Conservation (phyloP, 2,113 vertebrate species). For the Cranoglanis bouderius region DNA sequence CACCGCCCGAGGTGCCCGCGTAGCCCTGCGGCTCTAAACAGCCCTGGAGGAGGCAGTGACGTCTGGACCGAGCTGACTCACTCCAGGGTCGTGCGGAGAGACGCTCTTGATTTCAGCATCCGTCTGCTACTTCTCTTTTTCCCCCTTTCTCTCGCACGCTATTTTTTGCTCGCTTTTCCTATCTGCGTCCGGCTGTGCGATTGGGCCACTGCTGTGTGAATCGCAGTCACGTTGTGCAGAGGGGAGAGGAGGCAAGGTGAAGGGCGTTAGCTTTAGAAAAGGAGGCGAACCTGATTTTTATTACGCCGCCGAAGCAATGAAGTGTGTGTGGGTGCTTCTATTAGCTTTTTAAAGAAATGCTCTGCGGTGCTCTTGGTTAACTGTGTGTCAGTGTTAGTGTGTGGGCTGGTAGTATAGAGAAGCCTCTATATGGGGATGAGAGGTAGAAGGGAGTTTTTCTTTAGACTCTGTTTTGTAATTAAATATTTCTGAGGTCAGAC, state of each 20-base stretch:
- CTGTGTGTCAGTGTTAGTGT: constrained; percentile 15
- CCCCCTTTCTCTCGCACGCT: neutral
- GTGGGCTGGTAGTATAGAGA: constrained; percentile 8
- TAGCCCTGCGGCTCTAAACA: constrained; percentile 32
- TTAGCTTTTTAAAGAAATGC: constrained; percentile 16
- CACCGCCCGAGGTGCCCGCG: constrained; percentile 4
- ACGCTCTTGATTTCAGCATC: constrained; percentile 47
- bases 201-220: constrained; percentile 8
- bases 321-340: constrained; percentile 11
- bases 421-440: constrained; percentile 1
- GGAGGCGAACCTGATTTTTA: constrained; percentile 1
- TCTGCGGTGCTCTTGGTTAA: neutral
- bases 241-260: constrained; percentile 26
- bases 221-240: constrained; percentile 21
- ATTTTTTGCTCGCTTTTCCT: constrained; percentile 10
- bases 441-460: constrained; percentile 8
- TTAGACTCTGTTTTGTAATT: neutral
- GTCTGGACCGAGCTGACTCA: constrained; percentile 50
- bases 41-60: constrained; percentile 50
- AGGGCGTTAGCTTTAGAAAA: constrained; percentile 7
- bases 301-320: neutral
- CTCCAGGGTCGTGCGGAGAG: constrained; percentile 7
- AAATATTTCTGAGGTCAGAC: constrained; percentile 14
- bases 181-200: constrained; percentile 1
- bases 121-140: constrained; percentile 34